Percentiles rank a stretch among this genome's conserved stretches.
Evolutionary conservation across 2,113 vertebrate genomes (phyloP).

Genomic region (Pithys albifrons): DNA sequence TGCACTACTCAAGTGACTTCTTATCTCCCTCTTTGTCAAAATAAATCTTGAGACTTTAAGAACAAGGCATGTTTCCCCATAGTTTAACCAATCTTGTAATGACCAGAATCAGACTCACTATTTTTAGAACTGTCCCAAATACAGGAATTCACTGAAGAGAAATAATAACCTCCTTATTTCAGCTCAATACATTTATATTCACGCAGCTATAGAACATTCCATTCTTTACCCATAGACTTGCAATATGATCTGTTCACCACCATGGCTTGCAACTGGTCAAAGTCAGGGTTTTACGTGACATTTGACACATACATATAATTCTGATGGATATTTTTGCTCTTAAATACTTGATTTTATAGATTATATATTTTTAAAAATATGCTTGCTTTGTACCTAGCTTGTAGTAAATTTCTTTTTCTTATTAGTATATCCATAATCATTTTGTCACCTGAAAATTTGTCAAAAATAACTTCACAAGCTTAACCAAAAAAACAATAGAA

Average conservation of each 20-base stretch:
- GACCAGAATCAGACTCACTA: accelerated
- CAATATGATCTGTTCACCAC: neutral
- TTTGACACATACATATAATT: neutral
- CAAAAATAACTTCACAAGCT: neutral
- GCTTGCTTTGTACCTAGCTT: neutral
- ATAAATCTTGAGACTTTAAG: neutral
- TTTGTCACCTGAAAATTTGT: neutral
- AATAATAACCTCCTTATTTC: neutral
- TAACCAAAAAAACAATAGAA: neutral
- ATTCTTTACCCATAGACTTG: neutral
- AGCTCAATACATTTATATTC: neutral
- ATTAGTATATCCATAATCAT: neutral
- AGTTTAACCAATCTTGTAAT: neutral
- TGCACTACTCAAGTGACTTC: neutral
- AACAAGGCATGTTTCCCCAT: neutral
- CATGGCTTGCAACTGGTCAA: neutral
- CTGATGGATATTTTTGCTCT: neutral
- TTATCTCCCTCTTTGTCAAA: neutral
- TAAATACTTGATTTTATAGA: neutral
- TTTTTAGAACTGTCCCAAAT: neutral
- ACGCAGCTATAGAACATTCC: neutral
- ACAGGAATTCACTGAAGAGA: neutral
- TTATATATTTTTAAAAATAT: neutral
- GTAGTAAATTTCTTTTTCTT: neutral
- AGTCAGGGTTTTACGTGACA: neutral